Percentiles rank a stretch among this genome's conserved stretches.
Evolutionary conservation across 2,888 invertebrate species (phyloP).

Genomic region (Papilio protenor): DNA sequence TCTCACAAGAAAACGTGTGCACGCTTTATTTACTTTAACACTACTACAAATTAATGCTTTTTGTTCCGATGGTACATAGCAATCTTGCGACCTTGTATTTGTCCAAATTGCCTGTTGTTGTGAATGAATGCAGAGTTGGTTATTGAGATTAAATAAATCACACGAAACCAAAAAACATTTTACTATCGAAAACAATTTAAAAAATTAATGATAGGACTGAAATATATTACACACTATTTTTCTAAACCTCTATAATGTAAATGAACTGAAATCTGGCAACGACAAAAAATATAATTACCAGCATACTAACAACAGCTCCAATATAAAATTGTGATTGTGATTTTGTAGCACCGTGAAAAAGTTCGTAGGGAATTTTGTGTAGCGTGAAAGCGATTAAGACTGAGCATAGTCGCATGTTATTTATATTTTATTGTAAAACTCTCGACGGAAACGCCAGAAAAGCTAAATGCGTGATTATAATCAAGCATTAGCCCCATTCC

Average conservation of each 20-base stretch:
- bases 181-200: not conserved
- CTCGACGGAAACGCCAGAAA: slow-evolving; percentile 18
- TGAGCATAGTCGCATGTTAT: slow-evolving; percentile 12
- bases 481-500: slow-evolving; percentile 36
- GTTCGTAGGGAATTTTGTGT: slow-evolving; percentile 4
- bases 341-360: not conserved
- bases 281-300: not conserved
- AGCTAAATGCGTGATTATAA: slow-evolving; percentile 25
- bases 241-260: not conserved
- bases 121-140: not conserved
- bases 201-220: not conserved
- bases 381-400: slow-evolving; percentile 5
- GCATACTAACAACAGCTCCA: not conserved
- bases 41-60: not conserved
- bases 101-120: not conserved
- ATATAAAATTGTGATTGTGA: not conserved
- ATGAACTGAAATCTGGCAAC: slow-evolving; percentile 1
- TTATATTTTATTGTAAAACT: slow-evolving; percentile 10
- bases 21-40: not conserved
- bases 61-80: not conserved
- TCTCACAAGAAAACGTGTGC: not conserved
- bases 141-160: not conserved
- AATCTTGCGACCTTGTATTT: not conserved
- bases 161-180: not conserved
- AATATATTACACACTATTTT: not conserved